Percentiles rank a stretch among this genome's conserved stretches.
Conservation (phyloP, 2,888 invertebrate species). For the Iphiclides podalirius region DNA sequence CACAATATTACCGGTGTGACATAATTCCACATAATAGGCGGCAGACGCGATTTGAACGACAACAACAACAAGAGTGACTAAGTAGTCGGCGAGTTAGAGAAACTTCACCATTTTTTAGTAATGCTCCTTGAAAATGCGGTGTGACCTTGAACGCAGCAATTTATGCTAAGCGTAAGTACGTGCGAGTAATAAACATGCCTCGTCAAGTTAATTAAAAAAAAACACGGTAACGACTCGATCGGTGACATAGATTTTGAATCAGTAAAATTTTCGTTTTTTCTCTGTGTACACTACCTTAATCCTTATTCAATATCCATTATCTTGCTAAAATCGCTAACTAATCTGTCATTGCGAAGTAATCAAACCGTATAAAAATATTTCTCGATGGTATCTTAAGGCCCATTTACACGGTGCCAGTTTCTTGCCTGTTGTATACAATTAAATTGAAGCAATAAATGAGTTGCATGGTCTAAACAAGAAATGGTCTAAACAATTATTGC, state of each 20-base stretch:
- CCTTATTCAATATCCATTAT: neutral
- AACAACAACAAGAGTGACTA: slow-evolving; percentile 22
- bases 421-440: no score
- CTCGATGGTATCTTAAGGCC: no score
- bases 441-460: no score
- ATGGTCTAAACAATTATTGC: no score
- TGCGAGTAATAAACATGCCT: neutral
- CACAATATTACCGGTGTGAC: slow-evolving; percentile 44
- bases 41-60: slow-evolving; percentile 19
- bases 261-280: neutral
- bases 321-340: neutral
- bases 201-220: slow-evolving; percentile 10
- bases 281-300: neutral
- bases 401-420: no score
- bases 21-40: slow-evolving; percentile 56
- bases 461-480: no score
- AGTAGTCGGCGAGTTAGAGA: slow-evolving; percentile 16
- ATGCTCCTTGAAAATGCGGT: slow-evolving; percentile 4
- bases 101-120: slow-evolving; percentile 16
- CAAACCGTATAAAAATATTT: neutral
- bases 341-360: neutral
- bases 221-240: neutral
- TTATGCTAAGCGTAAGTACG: slow-evolving; percentile 3
- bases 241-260: slow-evolving; percentile 7
- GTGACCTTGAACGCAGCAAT: slow-evolving; percentile 17